Evolutionary conservation across 2,113 vertebrate genomes (phyloP).

Genomic region (Ovis aries): ARS-UI_Ramb_v3.0 NC_056073.1:37965501-37966000

Average conservation of each 20-base stretch:
- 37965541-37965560: background rate
- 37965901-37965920: background rate
- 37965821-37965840: too few relatives aligned
- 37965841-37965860: background rate
- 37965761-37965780: background rate
- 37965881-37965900: background rate
- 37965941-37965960: background rate
- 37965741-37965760: background rate
- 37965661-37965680: background rate
- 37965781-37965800: background rate
- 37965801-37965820: background rate
- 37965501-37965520: background rate
- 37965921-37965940: background rate
- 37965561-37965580: background rate
- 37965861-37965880: background rate
- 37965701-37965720: background rate
- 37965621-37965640: background rate
- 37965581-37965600: background rate
- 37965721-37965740: background rate
- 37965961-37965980: background rate
- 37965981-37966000: background rate
- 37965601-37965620: background rate
- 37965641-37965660: background rate
- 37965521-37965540: background rate
- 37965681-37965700: background rate